Evolutionary conservation across 2,797 vertebrate genomes (phyloP).

Genomic region (Sebastes umbrosus): DNA sequence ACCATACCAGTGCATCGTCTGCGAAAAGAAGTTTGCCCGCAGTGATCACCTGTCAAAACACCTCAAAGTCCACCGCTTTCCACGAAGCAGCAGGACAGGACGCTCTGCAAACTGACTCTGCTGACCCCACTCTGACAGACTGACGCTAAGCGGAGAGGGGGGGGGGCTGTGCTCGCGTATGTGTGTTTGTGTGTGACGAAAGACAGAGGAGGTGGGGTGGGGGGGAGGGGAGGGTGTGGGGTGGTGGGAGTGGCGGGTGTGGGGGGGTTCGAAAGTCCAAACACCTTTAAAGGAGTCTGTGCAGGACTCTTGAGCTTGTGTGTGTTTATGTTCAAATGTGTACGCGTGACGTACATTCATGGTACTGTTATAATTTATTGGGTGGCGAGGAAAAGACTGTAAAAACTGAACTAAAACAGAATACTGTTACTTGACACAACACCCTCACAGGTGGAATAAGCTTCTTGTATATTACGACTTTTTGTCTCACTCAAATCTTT

Average conservation of each 20-base stretch:
- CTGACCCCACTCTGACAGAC: constrained; percentile 62
- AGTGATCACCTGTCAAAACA: constrained; percentile 98
- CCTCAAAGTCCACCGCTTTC: constrained; percentile 97
- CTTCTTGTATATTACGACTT: constrained; percentile 74
- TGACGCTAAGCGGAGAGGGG: constrained; percentile 27
- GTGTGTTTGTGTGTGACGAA: constrained; percentile 38
- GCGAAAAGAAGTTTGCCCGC: constrained; percentile 96
- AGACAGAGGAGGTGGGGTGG: constrained; percentile 20
- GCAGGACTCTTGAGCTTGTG: constrained; percentile 32
- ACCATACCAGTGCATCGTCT: constrained; percentile 94
- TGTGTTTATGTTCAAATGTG: constrained; percentile 61
- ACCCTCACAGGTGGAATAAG: constrained; percentile 76
- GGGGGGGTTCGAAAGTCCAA: constrained; percentile 30
- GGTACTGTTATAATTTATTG: constrained; percentile 87
- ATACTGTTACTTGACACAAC: constrained; percentile 84
- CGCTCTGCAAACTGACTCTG: constrained; percentile 87
- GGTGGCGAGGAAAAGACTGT: constrained; percentile 69
- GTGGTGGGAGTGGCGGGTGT: too few species aligned
- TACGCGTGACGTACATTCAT: constrained; percentile 66
- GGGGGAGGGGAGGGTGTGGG: too few species aligned
- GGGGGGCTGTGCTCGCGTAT: not conserved
- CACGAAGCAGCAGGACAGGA: constrained; percentile 89
- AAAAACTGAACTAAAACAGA: constrained; percentile 60
- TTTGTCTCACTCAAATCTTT: constrained; percentile 69
- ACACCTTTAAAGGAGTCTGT: constrained; percentile 53